Base-by-base conservation (phyloP, 2,888 invertebrate genomes). In the Torymus tubicola region DNA sequence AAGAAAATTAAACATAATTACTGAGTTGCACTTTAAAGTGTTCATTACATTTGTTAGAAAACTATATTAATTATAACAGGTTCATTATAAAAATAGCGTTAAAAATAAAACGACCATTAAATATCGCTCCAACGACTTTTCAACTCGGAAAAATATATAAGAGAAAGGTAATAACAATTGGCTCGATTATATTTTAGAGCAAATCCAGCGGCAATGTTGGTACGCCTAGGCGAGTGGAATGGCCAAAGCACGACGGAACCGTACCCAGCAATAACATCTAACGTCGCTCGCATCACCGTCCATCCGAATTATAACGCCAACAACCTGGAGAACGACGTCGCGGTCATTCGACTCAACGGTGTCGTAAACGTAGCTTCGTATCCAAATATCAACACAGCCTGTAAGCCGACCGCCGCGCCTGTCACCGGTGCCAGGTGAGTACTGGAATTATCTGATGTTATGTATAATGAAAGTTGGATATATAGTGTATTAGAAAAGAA, bases 291-390 rank as follows among this genome's bases (percentile, higher is more conserved):
- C 84, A 93, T 95, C 58, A 93, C 93, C 83, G 91, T 93, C 10
- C 94, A 95, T 85, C 93, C 96, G 0, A 92, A 93, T 16, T 98
- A 94, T 89, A 94, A 95, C 87, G 90, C 94, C 0, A 92, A 92
- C 76, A 96, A 95, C 83, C 92, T 97, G 64, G 94, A 94, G 84
- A 96, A 96, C 87, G 96, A 97, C 88, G 93, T 98, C 55, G 97
- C 97, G 1, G 92, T 98, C 0, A 89, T 98, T 50, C 93, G 94
- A 80, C 90, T 98, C n/a, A 91, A 93, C 2, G 80, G 72, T 3
- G 67, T 81, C 8, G 91, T 93, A 3, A 90, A 91, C 18, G 83
- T 91, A 12, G 71, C 88, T 0, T 83, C 84, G 1, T 89, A 86
- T 77, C 91, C 90, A 1, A 91, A 91, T 80, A 92, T 92, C 71